Evolutionary conservation across 1,140 invertebrate species (phyloP).

Genomic region (Papilio glaucus): DNA sequence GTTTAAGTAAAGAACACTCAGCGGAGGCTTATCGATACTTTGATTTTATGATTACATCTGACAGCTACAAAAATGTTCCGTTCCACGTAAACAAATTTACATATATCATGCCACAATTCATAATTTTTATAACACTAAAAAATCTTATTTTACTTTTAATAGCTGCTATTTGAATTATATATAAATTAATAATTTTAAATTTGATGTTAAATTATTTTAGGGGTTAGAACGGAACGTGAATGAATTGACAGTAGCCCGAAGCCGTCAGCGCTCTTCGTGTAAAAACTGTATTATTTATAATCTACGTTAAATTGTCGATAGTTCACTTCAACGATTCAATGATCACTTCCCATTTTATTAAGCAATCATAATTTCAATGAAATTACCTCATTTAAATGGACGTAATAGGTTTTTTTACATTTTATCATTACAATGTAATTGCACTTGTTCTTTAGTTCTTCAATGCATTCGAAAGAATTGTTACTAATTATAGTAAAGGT

Average conservation of each 20-base stretch:
- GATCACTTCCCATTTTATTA: slow-evolving; percentile 34
- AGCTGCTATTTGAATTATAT: too few relatives aligned
- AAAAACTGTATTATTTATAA: neutral
- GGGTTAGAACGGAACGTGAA: neutral
- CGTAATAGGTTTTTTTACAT: slow-evolving; percentile 67
- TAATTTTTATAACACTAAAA: neutral
- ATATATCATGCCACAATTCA: neutral
- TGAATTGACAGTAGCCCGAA: neutral
- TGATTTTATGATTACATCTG: neutral
- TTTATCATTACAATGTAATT: slow-evolving; percentile 72
- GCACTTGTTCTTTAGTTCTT: slow-evolving; percentile 76
- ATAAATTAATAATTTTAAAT: too few relatives aligned
- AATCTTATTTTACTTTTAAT: too few relatives aligned
- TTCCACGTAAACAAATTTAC: neutral
- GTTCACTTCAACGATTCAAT: slow-evolving; percentile 33
- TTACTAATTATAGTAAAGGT: slow-evolving; percentile 45
- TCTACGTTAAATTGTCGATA: neutral
- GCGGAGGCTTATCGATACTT: neutral
- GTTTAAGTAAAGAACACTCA: neutral
- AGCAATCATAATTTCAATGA: slow-evolving; percentile 38
- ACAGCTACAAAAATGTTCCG: neutral
- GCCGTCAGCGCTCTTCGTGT: neutral
- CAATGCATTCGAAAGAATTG: slow-evolving; percentile 54
- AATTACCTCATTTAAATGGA: slow-evolving; percentile 68
- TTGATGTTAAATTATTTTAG: neutral